Evolutionary conservation across 2,797 vertebrate species (phyloP).

Genomic region (Graptemys geographica): DNA sequence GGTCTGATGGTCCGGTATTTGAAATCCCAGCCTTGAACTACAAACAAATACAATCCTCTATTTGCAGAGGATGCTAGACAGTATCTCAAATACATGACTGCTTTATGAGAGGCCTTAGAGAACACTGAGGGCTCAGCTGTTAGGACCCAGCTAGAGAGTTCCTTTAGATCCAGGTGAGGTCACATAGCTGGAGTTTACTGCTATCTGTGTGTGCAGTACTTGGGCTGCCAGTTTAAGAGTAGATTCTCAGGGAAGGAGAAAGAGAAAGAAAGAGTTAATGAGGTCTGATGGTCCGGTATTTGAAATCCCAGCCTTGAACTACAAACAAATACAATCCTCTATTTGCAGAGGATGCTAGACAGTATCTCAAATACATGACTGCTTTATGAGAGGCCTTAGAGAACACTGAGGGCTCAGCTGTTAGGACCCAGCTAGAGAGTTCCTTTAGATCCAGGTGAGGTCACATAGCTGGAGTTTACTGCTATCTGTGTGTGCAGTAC

Average conservation of each 20-base stretch:
- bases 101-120: background rate
- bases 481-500: background rate
- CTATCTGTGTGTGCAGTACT: background rate
- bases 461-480: background rate
- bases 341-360: background rate
- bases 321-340: background rate
- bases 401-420: background rate
- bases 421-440: background rate
- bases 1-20: too few species aligned
- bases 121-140: background rate
- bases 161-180: background rate
- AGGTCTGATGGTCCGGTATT: too few species aligned
- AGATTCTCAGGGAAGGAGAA: background rate
- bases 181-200: background rate
- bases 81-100: background rate
- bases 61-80: background rate
- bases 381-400: background rate
- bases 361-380: background rate
- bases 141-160: background rate
- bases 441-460: background rate
- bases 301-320: background rate
- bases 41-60: background rate
- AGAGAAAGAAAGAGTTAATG: too few species aligned
- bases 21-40: background rate
- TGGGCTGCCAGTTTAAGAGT: background rate